Evolutionary conservation across 2,888 invertebrate genomes (phyloP), one percentile per base, ranked within the genome.

Genomic region (Parasteatoda lunata): DNA sequence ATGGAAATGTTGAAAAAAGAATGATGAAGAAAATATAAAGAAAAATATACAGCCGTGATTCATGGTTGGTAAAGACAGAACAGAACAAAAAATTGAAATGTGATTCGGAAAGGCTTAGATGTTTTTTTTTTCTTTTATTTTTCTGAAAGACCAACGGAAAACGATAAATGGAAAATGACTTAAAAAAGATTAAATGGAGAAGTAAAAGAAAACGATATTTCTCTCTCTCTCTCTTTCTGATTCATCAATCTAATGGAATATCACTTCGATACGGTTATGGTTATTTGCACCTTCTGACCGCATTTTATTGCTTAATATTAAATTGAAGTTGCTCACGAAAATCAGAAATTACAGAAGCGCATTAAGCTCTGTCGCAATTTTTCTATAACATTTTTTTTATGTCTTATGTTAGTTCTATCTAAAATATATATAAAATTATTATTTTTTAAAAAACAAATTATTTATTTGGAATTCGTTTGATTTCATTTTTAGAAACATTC

Each of bases 111-210:
- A 54, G 65, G 68, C 77, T 83, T 83, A 52, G 30, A 69, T 73
- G 47, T 73, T 72, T 65, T 69, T 45, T 76, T 76, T n/a, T 66
- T 76, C 30, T 49, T 64, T 54, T 68, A 49, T n/a, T 66, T 52
- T 9, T 11, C 11, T 47, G 15, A 52, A 51, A 15, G 11, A 77
- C 45, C 59, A 75, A 70, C 59, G 79, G 13, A 64, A 75, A 79
- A 85, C 75, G 84, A 75, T 78, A 79, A 85, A 79, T 85, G 79
- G 79, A 79, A 75, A 85, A 85, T 79, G 84, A 76, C 79, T 75
- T 78, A 78, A 85, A 85, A 85, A 78, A 78, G 84, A 85, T 85
- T 85, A 85, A 85, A 85, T 79, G 52, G 51, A 13, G 69, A 47
- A 75, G 30, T 73, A 83, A 73, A 73, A 82, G 51, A 76, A 51